Conservation (phyloP, 2,888 invertebrate genomes). For the Lasioglossum malachurum region DNA sequence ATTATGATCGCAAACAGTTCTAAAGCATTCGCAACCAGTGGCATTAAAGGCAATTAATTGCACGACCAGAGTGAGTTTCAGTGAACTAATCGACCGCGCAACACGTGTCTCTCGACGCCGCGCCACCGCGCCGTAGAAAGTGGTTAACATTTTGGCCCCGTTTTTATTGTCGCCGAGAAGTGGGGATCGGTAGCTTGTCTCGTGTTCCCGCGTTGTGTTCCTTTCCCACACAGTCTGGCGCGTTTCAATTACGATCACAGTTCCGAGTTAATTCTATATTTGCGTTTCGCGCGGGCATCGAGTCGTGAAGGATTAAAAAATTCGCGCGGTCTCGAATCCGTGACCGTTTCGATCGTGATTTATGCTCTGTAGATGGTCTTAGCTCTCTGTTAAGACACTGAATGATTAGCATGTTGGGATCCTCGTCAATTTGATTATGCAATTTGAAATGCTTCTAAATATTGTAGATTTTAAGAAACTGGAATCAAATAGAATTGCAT, state of each 20-base stretch:
- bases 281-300: constrained; percentile 14
- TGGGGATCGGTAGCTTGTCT: constrained; percentile 47
- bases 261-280: constrained; percentile 17
- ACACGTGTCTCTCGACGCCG: constrained; percentile 21
- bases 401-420: neutral
- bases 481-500: no score
- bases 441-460: no score
- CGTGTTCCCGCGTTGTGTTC: constrained; percentile 26
- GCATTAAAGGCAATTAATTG: neutral
- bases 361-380: neutral
- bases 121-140: constrained; percentile 71
- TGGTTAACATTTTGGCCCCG: constrained; percentile 80
- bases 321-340: neutral
- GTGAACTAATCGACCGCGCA: constrained; percentile 7
- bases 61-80: neutral
- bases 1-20: neutral
- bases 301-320: constrained; percentile 1
- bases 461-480: no score
- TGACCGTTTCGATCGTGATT: neutral
- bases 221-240: constrained; percentile 51
- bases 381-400: neutral
- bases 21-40: neutral
- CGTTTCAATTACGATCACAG: constrained; percentile 49
- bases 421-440: no score
- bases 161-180: constrained; percentile 68